Evolutionary conservation across 2,113 vertebrate species (phyloP), one percentile per base, ranked within the genome.

Genomic region (Mesembrinibis cayennensis): DNA sequence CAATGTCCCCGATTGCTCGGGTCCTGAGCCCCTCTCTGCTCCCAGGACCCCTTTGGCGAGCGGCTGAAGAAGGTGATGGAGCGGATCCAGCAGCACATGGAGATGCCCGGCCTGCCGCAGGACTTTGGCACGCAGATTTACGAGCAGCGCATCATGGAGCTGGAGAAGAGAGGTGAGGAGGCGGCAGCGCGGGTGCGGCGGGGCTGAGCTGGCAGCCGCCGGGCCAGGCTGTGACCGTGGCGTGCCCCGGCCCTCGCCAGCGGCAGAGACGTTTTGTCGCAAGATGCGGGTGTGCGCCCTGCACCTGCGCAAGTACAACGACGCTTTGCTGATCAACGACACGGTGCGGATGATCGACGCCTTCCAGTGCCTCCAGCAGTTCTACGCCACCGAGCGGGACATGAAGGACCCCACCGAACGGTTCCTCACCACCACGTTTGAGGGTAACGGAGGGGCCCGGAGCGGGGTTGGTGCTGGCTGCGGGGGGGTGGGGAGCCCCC

Each of bases 301-400:
- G 25, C 99, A 99, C 97, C 98, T 99, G 53, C 96, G 99, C 62
- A 94, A 98, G 80, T 99, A 99, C 97, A 99, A 99, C 3, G 99
- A 99, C 1, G 98, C 99, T 1, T 91, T 99, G 96, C 98, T 99
- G 77, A 97, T 99, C 96, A 98, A 99, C 1, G 99, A 99, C 97
- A 98, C 99, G 0, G 98, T 99, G 83, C 95, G 98, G 6, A 99
- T 98, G 95, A 78, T 97, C 17, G 99, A 99, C 1, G 99, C 99
- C 7, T 98, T 98, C 82, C 50, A 36, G 13, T 89, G 82, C 42
- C 97, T 99, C 26, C 80, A 97, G 34, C 92, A 98, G 7, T 99
- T 99, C 98, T 99, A 99, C 87, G 4, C 3, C 0, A 2, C 5
- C 5, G 97, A 98, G 89, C 45, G 19, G 0, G 52, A 85, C 13